Base-by-base conservation (phyloP, 1,140 invertebrate genomes). In the Brachionus paranguensis region DNA sequence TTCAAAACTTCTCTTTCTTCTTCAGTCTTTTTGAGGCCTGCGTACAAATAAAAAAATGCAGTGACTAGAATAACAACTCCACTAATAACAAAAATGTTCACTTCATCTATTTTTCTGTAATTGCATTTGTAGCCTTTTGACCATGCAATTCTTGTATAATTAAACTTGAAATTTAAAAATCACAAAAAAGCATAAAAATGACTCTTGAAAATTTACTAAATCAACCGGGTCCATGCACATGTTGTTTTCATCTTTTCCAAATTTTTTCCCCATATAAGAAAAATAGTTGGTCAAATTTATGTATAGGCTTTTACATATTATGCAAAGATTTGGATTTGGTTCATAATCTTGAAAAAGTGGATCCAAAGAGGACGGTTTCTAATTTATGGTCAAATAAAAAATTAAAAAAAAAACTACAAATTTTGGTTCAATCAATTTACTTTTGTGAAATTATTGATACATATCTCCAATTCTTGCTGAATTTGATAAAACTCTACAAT, bases 81-180 rank as follows among this genome's bases (percentile, higher is more conserved):
- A 37, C 78, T 81, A 41, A 81, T 64, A 11, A 81, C 37, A 20
- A 81, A 47, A 81, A 81, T 64, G 45, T 81, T 81, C 50, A 64
- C 17, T 20, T 64, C 24, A 45, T 81, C 78, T 41, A 81, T 81
- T 43, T 81, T 20, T 60, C 78, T 41, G 33, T 81, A 81, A n/a
- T 81, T 81, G 43, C 78, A 81, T 64, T 68, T 60, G 53, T 81
- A 81, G 24, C 78, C 78, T 81, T 81, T 81, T 1, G 78, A 81
- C 78, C 78, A 81, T 17, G 78, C 78, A 64, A 81, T 65, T 68
- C 78, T 41, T 12, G 78, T 81, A 24, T 81, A 81, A 81, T 81
- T 81, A 47, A 81, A 81, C 78, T 81, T 53, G 14, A 53, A 79
- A 24, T 79, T 79, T 24, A 78, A 24, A 24, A 24, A 6, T 20